Base-by-base conservation (phyloP, 2,797 vertebrate genomes). In the Chaenodraco wilsoni region DNA sequence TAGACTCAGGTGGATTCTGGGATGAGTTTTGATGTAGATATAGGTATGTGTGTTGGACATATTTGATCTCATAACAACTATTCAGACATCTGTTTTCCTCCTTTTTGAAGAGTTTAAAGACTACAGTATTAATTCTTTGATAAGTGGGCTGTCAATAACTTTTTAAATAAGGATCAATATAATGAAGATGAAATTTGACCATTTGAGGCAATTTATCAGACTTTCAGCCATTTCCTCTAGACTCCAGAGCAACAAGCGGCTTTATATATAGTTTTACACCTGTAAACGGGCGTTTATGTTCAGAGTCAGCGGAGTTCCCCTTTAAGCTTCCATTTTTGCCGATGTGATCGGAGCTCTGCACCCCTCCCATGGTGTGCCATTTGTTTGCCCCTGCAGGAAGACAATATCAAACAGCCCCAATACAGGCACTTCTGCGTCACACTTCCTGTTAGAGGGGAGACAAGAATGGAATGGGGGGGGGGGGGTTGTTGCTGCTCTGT, bases 391-490 rank as follows among this genome's bases (percentile, higher is more conserved):
- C 74, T n/a, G 78, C 81, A 87, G 86, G 87, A 92, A 90, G 80
- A 64, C 56, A 3, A 66, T 73, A 64, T 78, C 72, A 81, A 85
- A 85, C 67, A 59, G 27, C 67, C 49, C 72, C 56, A 74, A 69
- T 61, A 79, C 70, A 72, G 84, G 69, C 71, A 49, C 41, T 65
- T 73, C 45, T 88, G 79, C 66, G 65, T 92, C 90, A 88, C 61
- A 77, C 79, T 90, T 90, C 84, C 87, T 87, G 83, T 90, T 82
- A 85, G 55, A 86, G 73, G 67, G 72, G n/a, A 66, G 83, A 69
- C 46, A 2, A 59, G 64, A 84, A 75, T 45, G 61, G 69, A 69
- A 63, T 15, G 9, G 41, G 17, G 41, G 23, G 5, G 45, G 45
- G 16, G 21, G 21, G 21, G 21, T 2, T 40, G 56, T 64, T 1